A percentile compares a stretch with the other conserved stretches of the same genome.
Evolutionary conservation across 2,888 invertebrate genomes (phyloP).

Genomic region (Melieria crassipennis): DNA sequence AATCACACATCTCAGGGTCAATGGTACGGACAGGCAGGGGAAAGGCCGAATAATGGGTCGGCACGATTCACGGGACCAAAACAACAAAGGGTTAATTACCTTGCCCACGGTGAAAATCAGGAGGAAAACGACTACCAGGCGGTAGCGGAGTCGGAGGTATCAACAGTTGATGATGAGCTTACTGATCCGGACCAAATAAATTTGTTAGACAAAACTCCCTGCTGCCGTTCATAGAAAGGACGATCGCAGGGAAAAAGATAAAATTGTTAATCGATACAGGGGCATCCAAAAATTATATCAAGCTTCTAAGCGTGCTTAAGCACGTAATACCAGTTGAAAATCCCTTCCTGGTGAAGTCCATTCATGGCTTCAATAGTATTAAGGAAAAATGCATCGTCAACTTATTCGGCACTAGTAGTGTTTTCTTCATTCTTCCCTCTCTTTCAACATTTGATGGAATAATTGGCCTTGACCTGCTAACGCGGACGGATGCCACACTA

Average conservation of each 20-base stretch:
- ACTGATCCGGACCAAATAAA: conserved; percentile 17
- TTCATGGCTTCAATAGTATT: conserved; percentile 25
- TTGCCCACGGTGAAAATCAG: too few species aligned
- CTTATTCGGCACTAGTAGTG: conserved; percentile 3
- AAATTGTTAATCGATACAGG: conserved; percentile 25
- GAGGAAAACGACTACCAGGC: conserved; percentile 3
- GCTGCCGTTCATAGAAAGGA: conserved; percentile 25
- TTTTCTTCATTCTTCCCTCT: conserved; percentile 14
- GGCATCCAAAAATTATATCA: conserved; percentile 32
- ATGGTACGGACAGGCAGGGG: too few species aligned
- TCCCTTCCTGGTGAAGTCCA: conserved; percentile 24
- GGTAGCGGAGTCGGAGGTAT: conserved; percentile 1
- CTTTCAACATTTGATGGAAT: conserved; percentile 15
- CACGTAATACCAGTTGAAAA: conserved; percentile 16
- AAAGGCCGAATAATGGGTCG: too few species aligned
- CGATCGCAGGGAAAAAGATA: conserved; percentile 20
- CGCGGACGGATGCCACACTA: too few species aligned
- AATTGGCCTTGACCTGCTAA: conserved; percentile 16
- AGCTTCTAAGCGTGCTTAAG: conserved; percentile 16
- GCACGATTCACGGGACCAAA: too few species aligned
- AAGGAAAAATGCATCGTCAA: conserved; percentile 2
- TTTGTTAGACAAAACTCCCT: conserved; percentile 27
- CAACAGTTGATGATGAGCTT: conserved; percentile 5
- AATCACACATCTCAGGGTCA: background rate
- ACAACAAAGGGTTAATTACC: too few species aligned